Evolutionary conservation across 2,797 vertebrate species (phyloP).

Genomic region (Prionace glauca): DNA sequence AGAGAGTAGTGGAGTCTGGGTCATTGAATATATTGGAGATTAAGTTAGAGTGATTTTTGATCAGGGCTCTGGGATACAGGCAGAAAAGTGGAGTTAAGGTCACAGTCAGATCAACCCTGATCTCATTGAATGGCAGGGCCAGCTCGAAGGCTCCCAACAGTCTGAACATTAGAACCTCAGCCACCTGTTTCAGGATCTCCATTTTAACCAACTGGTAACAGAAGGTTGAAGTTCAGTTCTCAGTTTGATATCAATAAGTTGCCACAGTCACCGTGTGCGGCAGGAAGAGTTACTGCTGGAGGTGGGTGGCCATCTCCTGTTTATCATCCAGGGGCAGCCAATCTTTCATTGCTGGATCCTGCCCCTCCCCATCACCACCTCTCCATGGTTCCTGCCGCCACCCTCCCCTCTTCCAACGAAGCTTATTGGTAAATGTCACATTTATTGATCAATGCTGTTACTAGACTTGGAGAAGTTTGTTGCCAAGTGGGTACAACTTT

Average conservation of each 20-base stretch:
- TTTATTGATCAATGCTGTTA: background rate
- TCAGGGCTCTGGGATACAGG: background rate
- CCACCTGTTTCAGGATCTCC: background rate
- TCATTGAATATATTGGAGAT: background rate
- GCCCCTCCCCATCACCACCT: no score
- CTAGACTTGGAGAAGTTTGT: background rate
- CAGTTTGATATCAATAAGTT: background rate
- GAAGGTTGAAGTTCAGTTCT: background rate
- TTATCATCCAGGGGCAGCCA: background rate
- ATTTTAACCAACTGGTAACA: background rate
- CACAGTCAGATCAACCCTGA: no score
- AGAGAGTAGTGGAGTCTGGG: background rate
- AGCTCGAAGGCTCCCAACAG: no score
- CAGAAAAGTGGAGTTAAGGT: background rate
- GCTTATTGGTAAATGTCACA: background rate
- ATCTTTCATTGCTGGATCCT: background rate
- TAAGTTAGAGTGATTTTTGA: background rate
- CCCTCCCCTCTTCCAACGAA: no score
- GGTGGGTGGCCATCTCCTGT: background rate
- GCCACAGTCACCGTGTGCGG: background rate
- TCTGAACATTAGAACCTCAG: background rate
- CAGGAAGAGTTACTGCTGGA: background rate
- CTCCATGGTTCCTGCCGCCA: no score
- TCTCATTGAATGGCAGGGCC: no score
- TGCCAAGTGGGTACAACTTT: background rate